Percentiles rank a stretch among this genome's conserved stretches.
These are phyloP conservation scores for Anguilla japonica DNA, from an alignment of 2,113 vertebrate genomes.

Conservation along the genomic window DNA sequence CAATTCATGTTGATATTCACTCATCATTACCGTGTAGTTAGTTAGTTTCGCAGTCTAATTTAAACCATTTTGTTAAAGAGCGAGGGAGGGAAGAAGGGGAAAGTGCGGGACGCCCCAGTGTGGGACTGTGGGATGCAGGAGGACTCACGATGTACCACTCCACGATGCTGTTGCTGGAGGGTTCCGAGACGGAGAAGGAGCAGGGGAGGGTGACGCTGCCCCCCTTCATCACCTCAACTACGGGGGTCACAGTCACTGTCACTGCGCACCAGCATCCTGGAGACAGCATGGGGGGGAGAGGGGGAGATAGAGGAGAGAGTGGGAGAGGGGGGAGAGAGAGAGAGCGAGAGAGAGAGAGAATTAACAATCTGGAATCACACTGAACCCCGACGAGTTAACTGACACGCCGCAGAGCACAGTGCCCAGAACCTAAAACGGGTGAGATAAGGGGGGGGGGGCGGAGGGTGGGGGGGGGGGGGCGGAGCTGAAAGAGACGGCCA, in stretches of 20 bases:
- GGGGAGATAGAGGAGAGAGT: no score
- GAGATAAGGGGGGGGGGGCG: no score
- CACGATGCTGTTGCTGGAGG: slow-evolving; percentile 40
- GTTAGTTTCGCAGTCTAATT: no score
- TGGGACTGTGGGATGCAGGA: no score
- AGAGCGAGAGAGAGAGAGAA: not conserved
- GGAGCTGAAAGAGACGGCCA: no score
- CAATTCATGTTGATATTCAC: no score
- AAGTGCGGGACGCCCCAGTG: no score
- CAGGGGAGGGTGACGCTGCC: slow-evolving; percentile 65
- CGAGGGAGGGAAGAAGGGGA: no score
- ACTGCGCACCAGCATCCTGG: slow-evolving; percentile 62
- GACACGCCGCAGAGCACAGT: no score
- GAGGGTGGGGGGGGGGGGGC: no score
- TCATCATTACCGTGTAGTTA: no score
- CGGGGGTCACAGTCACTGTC: slow-evolving; percentile 49
- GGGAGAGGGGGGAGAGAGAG: not conserved
- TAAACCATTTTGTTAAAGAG: no score
- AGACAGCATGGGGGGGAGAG: slow-evolving; percentile 27
- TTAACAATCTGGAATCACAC: not conserved
- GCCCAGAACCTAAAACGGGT: not conserved
- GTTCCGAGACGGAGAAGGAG: slow-evolving; percentile 24
- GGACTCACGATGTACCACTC: slow-evolving; percentile 82
- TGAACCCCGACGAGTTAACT: not conserved
- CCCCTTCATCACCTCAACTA: slow-evolving; percentile 70